phyloP scores from a whole-genome alignment of 2,888 invertebrate species.

The Cordilura impudica region DNA sequence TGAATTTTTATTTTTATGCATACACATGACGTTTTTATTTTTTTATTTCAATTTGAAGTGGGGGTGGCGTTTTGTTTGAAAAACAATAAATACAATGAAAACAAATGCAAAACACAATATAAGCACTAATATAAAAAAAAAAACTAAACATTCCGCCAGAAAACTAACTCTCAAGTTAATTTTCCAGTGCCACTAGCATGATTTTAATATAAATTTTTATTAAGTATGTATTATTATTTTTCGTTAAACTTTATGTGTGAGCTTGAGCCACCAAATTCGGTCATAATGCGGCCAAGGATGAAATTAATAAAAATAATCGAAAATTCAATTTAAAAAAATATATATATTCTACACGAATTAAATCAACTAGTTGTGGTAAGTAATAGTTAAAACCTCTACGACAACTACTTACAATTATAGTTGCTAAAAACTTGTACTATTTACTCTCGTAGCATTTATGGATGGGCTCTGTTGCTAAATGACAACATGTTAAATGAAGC shows the following conservation, averaged over 20 bases:
- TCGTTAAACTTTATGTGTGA: conserved; percentile 34
- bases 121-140: conserved; percentile 7
- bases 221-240: conserved; percentile 24
- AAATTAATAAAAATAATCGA: conserved; percentile 42
- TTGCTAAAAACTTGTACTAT: not conserved
- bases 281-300: conserved; percentile 66
- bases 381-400: not conserved
- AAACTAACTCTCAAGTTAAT: not conserved
- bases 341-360: conserved; percentile 23
- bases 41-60: conserved; percentile 30
- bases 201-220: conserved; percentile 8
- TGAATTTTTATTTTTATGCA: conserved; percentile 17
- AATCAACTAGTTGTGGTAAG: not conserved
- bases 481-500: too few species aligned
- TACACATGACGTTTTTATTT: conserved; percentile 2
- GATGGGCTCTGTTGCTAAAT: too few species aligned
- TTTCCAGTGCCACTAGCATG: conserved; percentile 22
- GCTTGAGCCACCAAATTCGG: conserved; percentile 63
- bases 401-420: not conserved
- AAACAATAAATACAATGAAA: not conserved
- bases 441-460: not conserved
- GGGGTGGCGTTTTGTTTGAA: conserved; percentile 43
- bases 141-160: conserved; percentile 8
- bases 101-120: not conserved
- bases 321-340: conserved; percentile 15